Percentiles rank a stretch among this genome's conserved stretches.
Conservation (phyloP, 2,113 vertebrate species). For the Cynopterus brachyotis region DNA sequence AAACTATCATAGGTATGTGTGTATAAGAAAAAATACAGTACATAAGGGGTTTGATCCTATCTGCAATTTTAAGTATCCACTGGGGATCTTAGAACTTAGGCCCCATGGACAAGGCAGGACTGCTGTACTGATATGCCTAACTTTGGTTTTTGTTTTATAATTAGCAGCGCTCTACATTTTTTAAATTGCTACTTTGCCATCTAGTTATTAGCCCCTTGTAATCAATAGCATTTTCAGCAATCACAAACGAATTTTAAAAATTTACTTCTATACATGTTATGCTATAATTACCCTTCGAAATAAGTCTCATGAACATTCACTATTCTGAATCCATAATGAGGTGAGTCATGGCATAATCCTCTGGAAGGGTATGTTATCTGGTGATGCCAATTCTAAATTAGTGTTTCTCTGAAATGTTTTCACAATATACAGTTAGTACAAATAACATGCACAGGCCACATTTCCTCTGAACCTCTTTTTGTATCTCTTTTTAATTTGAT, state of each 20-base stretch:
- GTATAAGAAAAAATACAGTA: not conserved
- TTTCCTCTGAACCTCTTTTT: conserved; percentile 29
- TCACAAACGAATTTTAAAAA: conserved; percentile 51
- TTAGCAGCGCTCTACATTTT: conserved; percentile 7
- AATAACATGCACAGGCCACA: conserved; percentile 1
- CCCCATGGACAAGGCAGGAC: not conserved
- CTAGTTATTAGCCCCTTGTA: conserved; percentile 27
- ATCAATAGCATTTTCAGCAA: conserved; percentile 25
- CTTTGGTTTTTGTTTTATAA: conserved; percentile 33
- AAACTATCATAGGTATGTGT: not conserved
- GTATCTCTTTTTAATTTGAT: conserved; percentile 20
- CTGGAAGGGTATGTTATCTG: conserved; percentile 15
- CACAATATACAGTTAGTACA: conserved; percentile 25
- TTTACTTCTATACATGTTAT: not conserved
- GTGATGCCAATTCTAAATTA: conserved; percentile 36
- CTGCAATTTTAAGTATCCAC: not conserved
- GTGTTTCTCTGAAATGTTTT: conserved; percentile 48
- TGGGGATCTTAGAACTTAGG: not conserved
- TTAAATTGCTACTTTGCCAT: conserved; percentile 19
- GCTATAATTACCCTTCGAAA: conserved; percentile 54
- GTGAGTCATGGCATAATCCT: not conserved
- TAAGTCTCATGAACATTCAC: conserved; percentile 8
- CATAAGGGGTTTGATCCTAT: not conserved
- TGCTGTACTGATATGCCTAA: not conserved
- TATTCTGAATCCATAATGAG: conserved; percentile 58